Evolutionary conservation across 2,797 vertebrate species (phyloP), one percentile per base, ranked within the genome.

Genomic region (Dendrocincla tyrannina): DNA sequence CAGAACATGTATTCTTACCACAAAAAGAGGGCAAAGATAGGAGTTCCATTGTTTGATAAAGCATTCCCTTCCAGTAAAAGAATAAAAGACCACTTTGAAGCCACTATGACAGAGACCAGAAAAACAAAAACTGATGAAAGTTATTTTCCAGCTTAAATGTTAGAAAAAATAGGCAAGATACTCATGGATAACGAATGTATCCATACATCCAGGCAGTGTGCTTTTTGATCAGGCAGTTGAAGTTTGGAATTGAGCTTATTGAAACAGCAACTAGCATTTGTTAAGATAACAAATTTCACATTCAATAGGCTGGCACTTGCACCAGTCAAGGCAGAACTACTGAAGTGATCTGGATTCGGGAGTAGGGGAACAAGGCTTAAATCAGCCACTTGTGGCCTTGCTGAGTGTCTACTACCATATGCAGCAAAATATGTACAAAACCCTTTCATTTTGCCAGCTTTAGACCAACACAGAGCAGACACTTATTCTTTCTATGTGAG

Each of bases 121-220:
- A 63, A 25, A 76, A 17, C 0, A 49, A 73, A 64, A 73, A 46
- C 0, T 18, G 8, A 5, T 66, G 5, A 59, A 80, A 22, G 15
- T 11, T 53, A 37, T 32, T 52, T 75, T 39, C 30, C 5, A 62
- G 28, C 6, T 55, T 5, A 2, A 10, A 76, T 32, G 13, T 41
- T 52, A 80, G 30, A 70, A 80, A 77, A 74, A 64, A 18, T 0
- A 66, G 6, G 4, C 10, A 60, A 81, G 20, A 25, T 39, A 35
- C 15, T 46, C 76, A 25, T 59, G 15, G 22, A 27, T 37, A 35
- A 35, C 35, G 35, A 35, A 35, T 2, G 8, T 4, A 18, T 17
- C 28, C 25, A 20, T 42, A 22, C 6, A 58, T 13, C 68, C 5
- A 53, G 0, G 1, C 0, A 32, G 18, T 5, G 2, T 0, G 0